Evolutionary conservation across 2,888 invertebrate genomes (phyloP).

Genomic region (Agonopterix subpropinquella): DNA sequence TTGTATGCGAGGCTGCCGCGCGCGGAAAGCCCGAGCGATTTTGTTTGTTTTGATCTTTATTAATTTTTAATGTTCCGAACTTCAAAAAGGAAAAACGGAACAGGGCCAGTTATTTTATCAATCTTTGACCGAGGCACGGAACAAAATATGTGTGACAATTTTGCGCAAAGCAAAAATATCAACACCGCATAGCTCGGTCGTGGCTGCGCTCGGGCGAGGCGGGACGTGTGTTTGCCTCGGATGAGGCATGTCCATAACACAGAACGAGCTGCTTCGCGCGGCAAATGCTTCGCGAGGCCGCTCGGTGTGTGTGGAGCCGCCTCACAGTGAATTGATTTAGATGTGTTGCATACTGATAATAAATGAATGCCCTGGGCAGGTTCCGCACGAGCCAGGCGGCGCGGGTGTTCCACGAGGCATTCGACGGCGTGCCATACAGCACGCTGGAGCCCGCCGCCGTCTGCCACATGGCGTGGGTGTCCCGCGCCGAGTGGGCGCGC

Average conservation of each 20-base stretch:
- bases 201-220: slow-evolving; percentile 9
- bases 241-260: neutral
- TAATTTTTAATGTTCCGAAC: too few species aligned
- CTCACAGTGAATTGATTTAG: neutral
- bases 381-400: slow-evolving; percentile 86
- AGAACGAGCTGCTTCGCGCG: neutral
- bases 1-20: too few species aligned
- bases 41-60: neutral
- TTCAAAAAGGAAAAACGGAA: too few species aligned
- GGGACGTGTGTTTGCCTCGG: slow-evolving; percentile 2
- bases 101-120: too few species aligned
- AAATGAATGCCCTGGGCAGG: slow-evolving; percentile 36
- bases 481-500: slow-evolving; percentile 90
- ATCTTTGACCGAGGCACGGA: slow-evolving; percentile 8
- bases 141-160: slow-evolving; percentile 12
- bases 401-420: slow-evolving; percentile 93
- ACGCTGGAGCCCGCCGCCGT: slow-evolving; percentile 93
- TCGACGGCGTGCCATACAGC: slow-evolving; percentile 95
- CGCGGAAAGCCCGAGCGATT: too few species aligned
- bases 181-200: slow-evolving; percentile 13
- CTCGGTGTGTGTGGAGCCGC: neutral
- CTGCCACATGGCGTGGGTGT: slow-evolving; percentile 97
- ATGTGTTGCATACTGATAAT: too few species aligned
- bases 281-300: neutral
- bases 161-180: slow-evolving; percentile 14